A percentile compares a stretch with the other conserved stretches of the same genome.
Conservation (phyloP, 2,797 vertebrate genomes). For the Catamblyrhynchus diadema region DNA sequence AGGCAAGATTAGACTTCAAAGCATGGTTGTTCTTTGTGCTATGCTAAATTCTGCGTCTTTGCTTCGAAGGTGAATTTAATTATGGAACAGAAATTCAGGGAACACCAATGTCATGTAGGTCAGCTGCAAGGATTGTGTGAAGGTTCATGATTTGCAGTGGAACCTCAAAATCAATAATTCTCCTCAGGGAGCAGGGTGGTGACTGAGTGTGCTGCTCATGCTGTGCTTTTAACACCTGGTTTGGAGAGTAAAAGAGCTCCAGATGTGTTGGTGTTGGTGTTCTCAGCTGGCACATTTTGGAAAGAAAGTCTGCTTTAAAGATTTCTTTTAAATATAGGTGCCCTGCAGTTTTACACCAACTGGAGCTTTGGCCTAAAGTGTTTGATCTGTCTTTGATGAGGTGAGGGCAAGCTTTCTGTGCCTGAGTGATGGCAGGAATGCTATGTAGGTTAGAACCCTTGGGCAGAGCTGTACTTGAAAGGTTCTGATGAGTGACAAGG, state of each 20-base stretch:
- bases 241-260: not conserved
- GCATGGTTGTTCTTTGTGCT: not conserved
- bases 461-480: not conserved
- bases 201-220: not conserved
- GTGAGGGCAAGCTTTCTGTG: not conserved
- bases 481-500: conserved; percentile 22
- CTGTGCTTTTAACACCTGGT: not conserved
- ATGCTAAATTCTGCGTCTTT: not conserved
- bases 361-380: not conserved
- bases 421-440: not conserved
- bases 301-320: not conserved
- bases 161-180: not conserved
- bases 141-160: not conserved
- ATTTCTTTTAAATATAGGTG: not conserved
- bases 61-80: not conserved
- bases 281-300: not conserved
- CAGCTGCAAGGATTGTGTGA: not conserved
- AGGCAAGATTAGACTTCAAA: conserved; percentile 12
- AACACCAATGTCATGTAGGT: not conserved
- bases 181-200: accelerated
- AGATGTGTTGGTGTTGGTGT: not conserved
- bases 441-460: conserved; percentile 44
- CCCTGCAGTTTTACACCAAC: not conserved
- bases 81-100: not conserved
- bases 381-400: not conserved